Evolutionary conservation across 1,140 invertebrate species (phyloP), one percentile per base, ranked within the genome.

Genomic region (Heterodera schachtii): DNA sequence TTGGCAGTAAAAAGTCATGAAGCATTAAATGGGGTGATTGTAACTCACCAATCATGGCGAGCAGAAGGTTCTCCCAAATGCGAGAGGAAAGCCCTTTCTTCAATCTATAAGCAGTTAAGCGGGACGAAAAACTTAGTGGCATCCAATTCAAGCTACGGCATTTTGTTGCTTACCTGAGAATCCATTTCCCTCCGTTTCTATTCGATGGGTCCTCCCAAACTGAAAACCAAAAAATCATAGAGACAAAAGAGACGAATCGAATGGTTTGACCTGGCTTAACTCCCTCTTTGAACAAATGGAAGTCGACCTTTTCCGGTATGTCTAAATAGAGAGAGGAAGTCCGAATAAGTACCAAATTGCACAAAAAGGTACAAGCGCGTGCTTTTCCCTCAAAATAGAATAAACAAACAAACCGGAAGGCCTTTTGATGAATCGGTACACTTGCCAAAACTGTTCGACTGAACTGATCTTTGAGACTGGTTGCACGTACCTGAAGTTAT

Each of bases 131-230:
- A n/a, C 71, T 19, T 13, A 31, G 11, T 8, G 67, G 67, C 19
- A 3, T 52, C 2, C 52, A 8, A 52, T 11, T 8, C 49, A 52
- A 52, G 49, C 5, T 11, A 64, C 3, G 11, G 57, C 16, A 19
- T 1, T 31, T 71, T 71, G 0, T 60, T 6, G 57, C n/a, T 83
- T 86, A 46, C 77, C 96, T 92, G 73, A 98, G 93, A 81, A 98
- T 95, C 96, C 96, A 98, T 92, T 98, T 98, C 21, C 97, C 97
- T 69, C 97, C 96, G 91, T 94, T 94, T 88, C 94, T 94, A 92
- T 98, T 98, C 46, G 95, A 94, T 82, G 94, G 93, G 91, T 98
- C 96, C 93, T 94, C 96, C 96, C 96, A 98, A 95, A 98, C 96
- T 49, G 96, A 96, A 91, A 81, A 78, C 31, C 31, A 78, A 75